Conservation (phyloP, 2,797 vertebrate species). For the Ispidina lecontei region DNA sequence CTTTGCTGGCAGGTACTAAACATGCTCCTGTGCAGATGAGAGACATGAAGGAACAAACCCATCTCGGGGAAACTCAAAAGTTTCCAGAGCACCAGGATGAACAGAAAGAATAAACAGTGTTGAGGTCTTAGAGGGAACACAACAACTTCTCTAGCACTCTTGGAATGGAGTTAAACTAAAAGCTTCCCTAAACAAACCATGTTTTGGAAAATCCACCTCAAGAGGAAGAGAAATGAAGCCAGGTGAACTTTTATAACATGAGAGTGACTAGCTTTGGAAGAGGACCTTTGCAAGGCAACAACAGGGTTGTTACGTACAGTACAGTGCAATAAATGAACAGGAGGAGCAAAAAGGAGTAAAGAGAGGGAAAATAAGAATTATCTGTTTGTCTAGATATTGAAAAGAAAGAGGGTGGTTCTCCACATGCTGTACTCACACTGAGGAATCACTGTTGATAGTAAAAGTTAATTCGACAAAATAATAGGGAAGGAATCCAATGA, state of each 20-base stretch:
- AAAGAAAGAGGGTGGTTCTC: background rate
- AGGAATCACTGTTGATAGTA: background rate
- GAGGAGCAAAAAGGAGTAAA: background rate
- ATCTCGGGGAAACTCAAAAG: background rate
- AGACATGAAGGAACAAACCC: background rate
- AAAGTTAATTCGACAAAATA: conserved; percentile 11
- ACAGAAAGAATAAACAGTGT: background rate
- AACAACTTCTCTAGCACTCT: background rate
- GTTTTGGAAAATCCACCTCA: background rate
- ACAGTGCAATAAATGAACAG: background rate
- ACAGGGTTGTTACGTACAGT: background rate
- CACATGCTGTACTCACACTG: background rate
- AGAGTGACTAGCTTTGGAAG: background rate
- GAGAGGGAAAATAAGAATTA: background rate
- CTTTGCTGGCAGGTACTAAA: background rate
- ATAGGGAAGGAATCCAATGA: background rate
- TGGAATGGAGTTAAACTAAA: background rate
- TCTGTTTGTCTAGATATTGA: background rate
- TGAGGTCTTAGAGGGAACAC: background rate
- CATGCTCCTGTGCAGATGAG: background rate
- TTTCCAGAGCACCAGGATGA: background rate
- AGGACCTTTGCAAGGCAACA: background rate
- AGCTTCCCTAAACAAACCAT: background rate
- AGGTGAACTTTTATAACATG: background rate
- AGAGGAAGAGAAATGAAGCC: background rate